Evolutionary conservation across 2,113 vertebrate species (phyloP), one percentile per base, ranked within the genome.

Genomic region (Engystomops pustulosus): DNA sequence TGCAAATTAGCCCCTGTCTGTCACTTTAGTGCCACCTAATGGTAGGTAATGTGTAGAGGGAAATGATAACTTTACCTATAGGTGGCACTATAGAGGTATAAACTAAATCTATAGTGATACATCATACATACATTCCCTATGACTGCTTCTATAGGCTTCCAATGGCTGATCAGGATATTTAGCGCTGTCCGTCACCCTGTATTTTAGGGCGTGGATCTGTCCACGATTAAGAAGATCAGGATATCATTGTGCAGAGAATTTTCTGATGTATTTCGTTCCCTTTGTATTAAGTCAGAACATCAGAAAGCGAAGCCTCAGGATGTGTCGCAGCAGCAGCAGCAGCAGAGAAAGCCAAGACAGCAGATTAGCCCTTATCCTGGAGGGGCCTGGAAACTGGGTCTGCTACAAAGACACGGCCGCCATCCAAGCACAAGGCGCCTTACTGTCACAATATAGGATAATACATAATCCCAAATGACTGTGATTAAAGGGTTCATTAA

Each of bases 261-360:
- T 76, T 76, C 41, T 30, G 41, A 72, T 72, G 70, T 27, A 4
- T 7, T 49, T 30, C 44, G 32, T 23, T 32, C 44, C 44, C 44
- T 45, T 45, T 67, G 62, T 67, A 67, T 3, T 67, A 67, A 67
- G 62, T 32, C 32, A 32, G 27, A 55, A 58, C 32, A 72, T 58
- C 20, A 38, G 18, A 32, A 55, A 77, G 49, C 20, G 74, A 77
- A n/a, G 32, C 74, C 72, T 53, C 17, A 8, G 74, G 74, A 77
- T 6, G 74, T 58, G 74, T 38, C 74, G 51, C 49, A 15, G 47
- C 49, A 6, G 49, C n/a, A 8, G 51, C 49, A 15, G 47, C 49
- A 6, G 49, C n/a, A 8, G n/a, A 58, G 74, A 30, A 15, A 55
- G 30, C 74, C 74, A 55, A 55, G 34, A 15, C 30, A 38, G 74